Conservation (phyloP, 2,888 invertebrate genomes). For the Lasioglossum vierecki region DNA sequence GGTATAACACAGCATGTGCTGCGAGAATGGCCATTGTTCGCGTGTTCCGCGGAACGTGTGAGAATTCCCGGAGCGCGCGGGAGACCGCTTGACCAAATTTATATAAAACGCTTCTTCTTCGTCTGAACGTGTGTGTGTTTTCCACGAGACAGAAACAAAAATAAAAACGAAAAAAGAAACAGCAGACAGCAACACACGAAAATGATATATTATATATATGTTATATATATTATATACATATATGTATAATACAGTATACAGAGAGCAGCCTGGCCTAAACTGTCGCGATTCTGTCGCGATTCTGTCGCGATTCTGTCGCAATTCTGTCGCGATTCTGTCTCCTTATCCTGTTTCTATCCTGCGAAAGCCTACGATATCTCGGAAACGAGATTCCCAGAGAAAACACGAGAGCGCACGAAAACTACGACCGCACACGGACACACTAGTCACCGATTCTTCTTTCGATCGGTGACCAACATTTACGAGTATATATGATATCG, state of each 20-base stretch:
- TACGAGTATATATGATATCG: background rate
- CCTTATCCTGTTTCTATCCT: background rate
- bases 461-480: background rate
- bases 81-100: background rate
- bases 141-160: background rate
- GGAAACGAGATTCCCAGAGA: background rate
- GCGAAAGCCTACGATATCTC: background rate
- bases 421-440: background rate
- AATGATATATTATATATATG: background rate
- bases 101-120: background rate
- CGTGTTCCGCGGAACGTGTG: background rate
- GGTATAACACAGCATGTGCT: constrained; percentile 16
- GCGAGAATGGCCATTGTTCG: background rate
- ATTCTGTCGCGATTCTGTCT: background rate
- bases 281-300: background rate
- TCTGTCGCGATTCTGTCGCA: background rate
- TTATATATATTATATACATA: too few relatives aligned
- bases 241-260: background rate
- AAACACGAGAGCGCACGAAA: background rate
- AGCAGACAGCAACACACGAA: background rate
- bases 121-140: background rate
- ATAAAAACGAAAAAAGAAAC: too few relatives aligned
- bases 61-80: background rate
- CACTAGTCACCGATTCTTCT: background rate
- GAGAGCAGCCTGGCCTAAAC: constrained; percentile 2